Evolutionary conservation across 2,888 invertebrate species (phyloP), one percentile per base, ranked within the genome.

Genomic region (Taenaris catops): DNA sequence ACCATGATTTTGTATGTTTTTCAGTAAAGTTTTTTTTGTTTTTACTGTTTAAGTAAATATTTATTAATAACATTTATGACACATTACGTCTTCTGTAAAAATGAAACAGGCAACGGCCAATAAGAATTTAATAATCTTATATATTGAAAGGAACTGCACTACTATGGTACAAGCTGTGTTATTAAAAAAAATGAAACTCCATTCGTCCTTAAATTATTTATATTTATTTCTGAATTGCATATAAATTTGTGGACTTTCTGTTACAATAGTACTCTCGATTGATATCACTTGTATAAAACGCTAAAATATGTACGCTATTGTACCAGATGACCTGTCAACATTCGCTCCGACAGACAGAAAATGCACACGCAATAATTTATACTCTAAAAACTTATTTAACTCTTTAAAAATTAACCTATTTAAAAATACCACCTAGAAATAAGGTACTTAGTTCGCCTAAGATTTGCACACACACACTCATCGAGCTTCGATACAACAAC

Each of bases 191-290:
- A 35, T 34, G 6, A 39, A 38, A 73, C 68, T 59, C 55, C 37
- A 10, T 43, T 51, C 41, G 55, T 53, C 71, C 81, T 83, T 84
- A 84, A 75, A 79, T 81, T 80, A 81, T 79, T 79, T 76, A 83
- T 78, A 55, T 65, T 84, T 81, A 81, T 68, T 80, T 83, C 61
- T 81, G 72, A 75, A 79, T 80, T 81, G 81, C 83, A 84, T 86
- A 83, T 78, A 84, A 86, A 84, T 83, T 79, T 83, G 83, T 84
- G 86, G 83, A 86, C 84, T 83, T 84, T 74, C 81, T 80, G 81
- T 83, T 80, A 81, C 79, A 81, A 81, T 83, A 81, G 79, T 81
- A 76, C 69, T 80, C 72, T 76, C 71, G 58, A 73, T 65, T 79
- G 80, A 79, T 79, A 81, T 79, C 58, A 66, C 76, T 78, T 74